Conservation (phyloP, 1,140 invertebrate genomes). For the Drosophila pallidifrons region DNA sequence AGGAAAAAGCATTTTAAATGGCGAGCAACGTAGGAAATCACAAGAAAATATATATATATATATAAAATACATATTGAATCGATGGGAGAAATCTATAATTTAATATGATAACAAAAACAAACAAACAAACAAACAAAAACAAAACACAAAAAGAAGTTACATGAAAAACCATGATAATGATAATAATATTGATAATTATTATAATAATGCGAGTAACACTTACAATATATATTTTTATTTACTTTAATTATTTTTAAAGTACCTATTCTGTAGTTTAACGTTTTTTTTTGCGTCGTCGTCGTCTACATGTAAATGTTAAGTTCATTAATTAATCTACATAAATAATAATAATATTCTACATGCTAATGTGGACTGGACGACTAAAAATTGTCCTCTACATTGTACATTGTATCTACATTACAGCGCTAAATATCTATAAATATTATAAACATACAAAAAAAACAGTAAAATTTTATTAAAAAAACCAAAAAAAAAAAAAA, state of each 20-base stretch:
- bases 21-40: slow-evolving; percentile 49
- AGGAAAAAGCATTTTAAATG: slow-evolving; percentile 45
- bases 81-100: slow-evolving; percentile 17
- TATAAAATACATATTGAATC: slow-evolving; percentile 13
- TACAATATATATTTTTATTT: slow-evolving; percentile 51
- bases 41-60: slow-evolving; percentile 43
- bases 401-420: slow-evolving; percentile 80
- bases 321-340: slow-evolving; percentile 55
- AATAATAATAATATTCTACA: slow-evolving; percentile 22
- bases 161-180: slow-evolving; percentile 31
- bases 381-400: slow-evolving; percentile 67
- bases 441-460: slow-evolving; percentile 71
- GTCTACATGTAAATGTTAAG: slow-evolving; percentile 66
- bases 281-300: slow-evolving; percentile 71
- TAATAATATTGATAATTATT: slow-evolving; percentile 1
- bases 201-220: slow-evolving; percentile 10
- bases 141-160: slow-evolving; percentile 20
- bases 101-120: slow-evolving; percentile 34
- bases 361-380: slow-evolving; percentile 48
- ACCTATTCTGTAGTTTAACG: slow-evolving; percentile 61
- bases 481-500: slow-evolving; percentile 56
- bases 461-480: slow-evolving; percentile 82
- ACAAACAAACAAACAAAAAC: too few relatives aligned
- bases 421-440: slow-evolving; percentile 75
- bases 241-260: slow-evolving; percentile 78